phyloP scores from a whole-genome alignment of 2,888 invertebrate genomes.

The Hypercompe scribonia region DNA sequence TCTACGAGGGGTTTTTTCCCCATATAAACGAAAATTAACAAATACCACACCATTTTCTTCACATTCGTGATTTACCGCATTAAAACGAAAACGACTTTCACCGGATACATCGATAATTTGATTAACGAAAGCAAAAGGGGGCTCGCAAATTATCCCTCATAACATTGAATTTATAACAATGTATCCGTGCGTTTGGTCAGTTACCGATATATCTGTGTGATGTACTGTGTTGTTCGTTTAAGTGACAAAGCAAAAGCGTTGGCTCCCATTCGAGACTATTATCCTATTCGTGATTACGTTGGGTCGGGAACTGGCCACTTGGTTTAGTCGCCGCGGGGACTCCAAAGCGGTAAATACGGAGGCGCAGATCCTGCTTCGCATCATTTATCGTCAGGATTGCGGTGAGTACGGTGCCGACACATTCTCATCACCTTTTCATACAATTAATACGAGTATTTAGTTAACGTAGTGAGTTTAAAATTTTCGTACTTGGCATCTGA shows the following conservation, averaged over 20 bases:
- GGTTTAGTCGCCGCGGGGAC: slow-evolving; percentile 83
- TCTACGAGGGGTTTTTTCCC: slow-evolving; percentile 61
- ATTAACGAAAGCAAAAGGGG: slow-evolving; percentile 73
- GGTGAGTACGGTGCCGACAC: slow-evolving; percentile 73
- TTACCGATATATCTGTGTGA: slow-evolving; percentile 73
- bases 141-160: slow-evolving; percentile 67
- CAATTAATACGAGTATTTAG: slow-evolving; percentile 37
- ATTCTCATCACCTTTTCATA: slow-evolving; percentile 43
- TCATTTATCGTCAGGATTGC: slow-evolving; percentile 85
- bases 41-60: slow-evolving; percentile 56
- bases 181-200: slow-evolving; percentile 76
- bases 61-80: slow-evolving; percentile 56
- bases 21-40: slow-evolving; percentile 54
- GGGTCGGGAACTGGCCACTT: slow-evolving; percentile 80
- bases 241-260: slow-evolving; percentile 83
- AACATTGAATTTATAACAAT: slow-evolving; percentile 72
- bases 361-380: slow-evolving; percentile 82
- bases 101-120: slow-evolving; percentile 81
- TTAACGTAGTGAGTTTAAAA: slow-evolving; percentile 43
- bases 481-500: slow-evolving; percentile 73
- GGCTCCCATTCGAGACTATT: slow-evolving; percentile 81
- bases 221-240: slow-evolving; percentile 78
- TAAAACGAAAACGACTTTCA: slow-evolving; percentile 72
- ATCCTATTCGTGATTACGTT: slow-evolving; percentile 84
- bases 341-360: slow-evolving; percentile 86